A percentile compares a stretch with the other conserved stretches of the same genome.
phyloP scores from a whole-genome alignment of 2,113 vertebrate species.

The Pangasianodon gigas region DNA sequence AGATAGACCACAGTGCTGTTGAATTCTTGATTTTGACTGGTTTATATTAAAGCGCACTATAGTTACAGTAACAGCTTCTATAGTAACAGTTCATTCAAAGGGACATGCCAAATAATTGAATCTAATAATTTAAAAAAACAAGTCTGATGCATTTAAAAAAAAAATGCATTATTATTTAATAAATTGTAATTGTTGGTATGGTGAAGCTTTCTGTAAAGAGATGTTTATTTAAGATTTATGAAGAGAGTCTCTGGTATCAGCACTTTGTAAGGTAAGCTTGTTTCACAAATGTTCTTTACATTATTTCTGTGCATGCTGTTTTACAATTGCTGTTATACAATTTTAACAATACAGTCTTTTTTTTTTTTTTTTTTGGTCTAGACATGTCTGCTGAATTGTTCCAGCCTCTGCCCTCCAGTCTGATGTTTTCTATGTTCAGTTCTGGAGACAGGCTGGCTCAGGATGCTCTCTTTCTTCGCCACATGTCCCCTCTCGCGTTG shows the following conservation, averaged over 20 bases:
- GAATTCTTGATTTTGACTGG: background rate
- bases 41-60: background rate
- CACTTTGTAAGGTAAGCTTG: background rate
- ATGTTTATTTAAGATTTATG: background rate
- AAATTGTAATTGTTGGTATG: background rate
- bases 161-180: background rate
- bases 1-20: background rate
- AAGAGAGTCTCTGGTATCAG: background rate
- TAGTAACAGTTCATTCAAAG: background rate
- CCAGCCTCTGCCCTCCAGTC: background rate
- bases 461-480: constrained; percentile 17
- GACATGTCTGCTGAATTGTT: constrained; percentile 34
- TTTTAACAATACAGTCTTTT: background rate
- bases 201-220: background rate
- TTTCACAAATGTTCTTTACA: background rate
- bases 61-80: no score
- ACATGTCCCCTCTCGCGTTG: constrained; percentile 22
- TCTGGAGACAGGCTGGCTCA: constrained; percentile 47
- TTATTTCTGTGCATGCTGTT: background rate
- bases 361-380: constrained; percentile 32
- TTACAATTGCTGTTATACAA: background rate
- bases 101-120: background rate
- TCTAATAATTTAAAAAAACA: background rate
- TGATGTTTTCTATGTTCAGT: constrained; percentile 56
- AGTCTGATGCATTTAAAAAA: background rate